These are phyloP conservation scores for Cantharis flavilabris DNA, from an alignment of 2,888 invertebrate species.

Conservation along the genomic window DNA sequence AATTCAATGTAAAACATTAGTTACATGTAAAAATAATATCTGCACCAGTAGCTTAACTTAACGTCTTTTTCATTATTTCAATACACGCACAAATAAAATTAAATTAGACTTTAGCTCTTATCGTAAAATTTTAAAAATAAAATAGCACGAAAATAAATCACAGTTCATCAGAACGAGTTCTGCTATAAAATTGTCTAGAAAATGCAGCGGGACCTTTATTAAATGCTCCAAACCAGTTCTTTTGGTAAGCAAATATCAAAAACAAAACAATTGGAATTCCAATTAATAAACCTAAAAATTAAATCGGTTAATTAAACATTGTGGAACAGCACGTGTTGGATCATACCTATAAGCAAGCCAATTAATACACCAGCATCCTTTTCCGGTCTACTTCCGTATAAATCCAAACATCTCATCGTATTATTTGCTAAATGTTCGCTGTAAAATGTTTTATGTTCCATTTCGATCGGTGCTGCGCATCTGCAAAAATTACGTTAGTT, in stretches of 20 bases:
- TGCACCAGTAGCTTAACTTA: background rate
- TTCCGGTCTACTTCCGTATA: conserved; percentile 67
- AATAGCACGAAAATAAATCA: conserved; percentile 6
- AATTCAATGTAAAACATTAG: background rate
- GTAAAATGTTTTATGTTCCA: conserved; percentile 63
- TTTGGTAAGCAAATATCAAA: conserved; percentile 64
- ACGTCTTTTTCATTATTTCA: background rate
- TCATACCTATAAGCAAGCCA: conserved; percentile 66
- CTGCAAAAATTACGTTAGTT: conserved; percentile 50
- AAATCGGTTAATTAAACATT: background rate
- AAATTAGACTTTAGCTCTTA: no score
- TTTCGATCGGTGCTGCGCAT: conserved; percentile 71
- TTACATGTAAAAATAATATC: background rate
- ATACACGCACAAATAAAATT: background rate
- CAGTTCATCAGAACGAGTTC: conserved; percentile 22
- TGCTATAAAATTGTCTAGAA: conserved; percentile 73
- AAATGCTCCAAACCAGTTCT: conserved; percentile 66
- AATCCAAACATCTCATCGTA: conserved; percentile 69
- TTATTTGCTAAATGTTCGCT: conserved; percentile 62
- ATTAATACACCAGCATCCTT: conserved; percentile 71
- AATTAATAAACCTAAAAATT: conserved; percentile 63
- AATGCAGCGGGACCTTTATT: conserved; percentile 63
- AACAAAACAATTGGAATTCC: conserved; percentile 70
- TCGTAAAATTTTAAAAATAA: no score
- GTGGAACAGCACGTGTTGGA: background rate